Percentiles rank a stretch among this genome's conserved stretches.
These are phyloP conservation scores for Virgularia gustaviana DNA, from an alignment of 92 coral and sea anemone species.

Conservation along the genomic window DNA sequence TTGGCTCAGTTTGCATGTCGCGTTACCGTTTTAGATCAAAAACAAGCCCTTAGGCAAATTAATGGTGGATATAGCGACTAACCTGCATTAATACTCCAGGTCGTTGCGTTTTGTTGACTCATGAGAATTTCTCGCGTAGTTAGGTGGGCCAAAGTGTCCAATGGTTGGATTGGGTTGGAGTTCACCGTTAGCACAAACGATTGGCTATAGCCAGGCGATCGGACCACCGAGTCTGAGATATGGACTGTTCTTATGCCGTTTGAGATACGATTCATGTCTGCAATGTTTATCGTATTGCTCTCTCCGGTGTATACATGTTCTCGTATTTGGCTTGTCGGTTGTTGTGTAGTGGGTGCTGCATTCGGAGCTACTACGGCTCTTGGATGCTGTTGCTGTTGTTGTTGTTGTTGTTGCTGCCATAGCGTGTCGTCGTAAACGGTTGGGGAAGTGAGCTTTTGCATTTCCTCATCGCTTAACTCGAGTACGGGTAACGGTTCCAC, in stretches of 20 bases:
- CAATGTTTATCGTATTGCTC: constrained; percentile 28
- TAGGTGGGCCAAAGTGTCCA: constrained; percentile 32
- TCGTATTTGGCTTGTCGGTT: constrained; percentile 39
- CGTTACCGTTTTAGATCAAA: too few species aligned
- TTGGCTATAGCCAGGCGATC: constrained; percentile 31
- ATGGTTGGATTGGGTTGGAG: constrained; percentile 34
- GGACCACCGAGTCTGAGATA: constrained; percentile 42
- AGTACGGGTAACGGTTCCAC: constrained; percentile 59
- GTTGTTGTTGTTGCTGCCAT: constrained; percentile 46
- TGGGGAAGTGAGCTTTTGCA: constrained; percentile 82
- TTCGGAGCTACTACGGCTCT: constrained; percentile 2
- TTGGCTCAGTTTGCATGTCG: not conserved
- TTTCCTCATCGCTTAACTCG: constrained; percentile 90
- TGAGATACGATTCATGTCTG: constrained; percentile 36
- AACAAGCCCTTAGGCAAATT: too few species aligned
- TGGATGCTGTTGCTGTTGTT: constrained; percentile 31
- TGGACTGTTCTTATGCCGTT: constrained; percentile 38
- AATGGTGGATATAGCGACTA: too few species aligned
- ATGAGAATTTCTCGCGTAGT: constrained; percentile 28
- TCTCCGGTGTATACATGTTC: constrained; percentile 47
- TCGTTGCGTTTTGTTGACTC: constrained; percentile 1
- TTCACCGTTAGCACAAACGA: constrained; percentile 33
- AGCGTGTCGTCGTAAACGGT: constrained; percentile 78
- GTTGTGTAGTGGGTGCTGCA: constrained; percentile 35
- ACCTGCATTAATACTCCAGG: constrained; percentile 21